Evolutionary conservation across 1,140 invertebrate genomes (phyloP).

Genomic region (Periplaneta americana): DNA sequence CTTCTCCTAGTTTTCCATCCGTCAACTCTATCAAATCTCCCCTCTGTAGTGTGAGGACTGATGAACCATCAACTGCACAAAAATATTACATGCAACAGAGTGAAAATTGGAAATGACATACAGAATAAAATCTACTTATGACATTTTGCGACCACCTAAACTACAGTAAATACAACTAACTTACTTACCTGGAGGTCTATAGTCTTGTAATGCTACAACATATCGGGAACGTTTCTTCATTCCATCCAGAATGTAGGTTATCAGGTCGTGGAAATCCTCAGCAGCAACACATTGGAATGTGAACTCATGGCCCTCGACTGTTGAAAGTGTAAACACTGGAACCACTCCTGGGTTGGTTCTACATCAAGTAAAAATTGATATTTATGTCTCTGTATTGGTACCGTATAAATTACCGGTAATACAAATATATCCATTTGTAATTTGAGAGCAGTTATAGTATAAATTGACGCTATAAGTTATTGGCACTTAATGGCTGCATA

Average conservation of each 20-base stretch:
- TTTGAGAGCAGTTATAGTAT: background rate
- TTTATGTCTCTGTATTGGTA: too few species aligned
- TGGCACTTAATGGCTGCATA: too few species aligned
- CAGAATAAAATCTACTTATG: too few species aligned
- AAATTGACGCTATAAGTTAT: too few species aligned
- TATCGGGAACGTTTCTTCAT: conserved; percentile 80
- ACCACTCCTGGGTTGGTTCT: conserved; percentile 43
- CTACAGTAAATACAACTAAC: too few species aligned
- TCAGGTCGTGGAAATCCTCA: conserved; percentile 74
- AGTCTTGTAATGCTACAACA: conserved; percentile 73
- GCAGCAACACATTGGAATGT: conserved; percentile 87
- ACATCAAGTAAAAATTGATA: too few species aligned
- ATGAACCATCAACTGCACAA: conserved; percentile 40
- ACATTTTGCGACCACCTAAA: too few species aligned
- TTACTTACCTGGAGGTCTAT: conserved; percentile 50
- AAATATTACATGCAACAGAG: conserved; percentile 11
- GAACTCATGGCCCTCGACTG: conserved; percentile 84
- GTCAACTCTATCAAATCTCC: conserved; percentile 82
- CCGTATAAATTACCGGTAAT: too few species aligned
- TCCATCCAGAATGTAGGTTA: conserved; percentile 81
- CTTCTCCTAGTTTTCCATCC: conserved; percentile 67
- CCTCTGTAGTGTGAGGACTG: conserved; percentile 60
- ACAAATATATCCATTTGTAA: too few species aligned
- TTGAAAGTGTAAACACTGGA: conserved; percentile 68
- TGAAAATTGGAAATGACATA: too few species aligned